Evolutionary conservation across 37 sponge, comb jelly and placozoan genomes (phyloP), one percentile per base, ranked within the genome.

Genomic region (Mnemiopsis leidyi): DNA sequence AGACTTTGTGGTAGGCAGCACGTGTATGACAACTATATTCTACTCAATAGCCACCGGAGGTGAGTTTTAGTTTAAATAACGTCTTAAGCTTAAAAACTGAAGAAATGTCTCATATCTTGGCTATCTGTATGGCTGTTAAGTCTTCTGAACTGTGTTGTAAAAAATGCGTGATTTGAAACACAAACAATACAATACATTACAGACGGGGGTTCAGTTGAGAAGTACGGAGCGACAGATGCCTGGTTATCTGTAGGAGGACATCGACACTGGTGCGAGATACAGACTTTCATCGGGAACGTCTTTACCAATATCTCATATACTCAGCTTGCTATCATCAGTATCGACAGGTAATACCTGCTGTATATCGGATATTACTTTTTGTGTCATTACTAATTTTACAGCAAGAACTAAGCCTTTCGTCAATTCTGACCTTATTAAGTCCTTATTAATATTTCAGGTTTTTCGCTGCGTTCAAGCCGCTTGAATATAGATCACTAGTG

Each of bases 181-280:
- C n/a, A n/a, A n/a, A n/a, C n/a, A n/a, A n/a, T n/a, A n/a, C 68
- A 67, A 13, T 67, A 13, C 68, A 13, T 20, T 71, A 23, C 75
- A 71, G 75, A 71, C 30, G 20, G 30, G 75, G 75, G 75, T 18
- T 2, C 5, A 24, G 75, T 23, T 7, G 75, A 71, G 30, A n/a
- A 71, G 5, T n/a, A n/a, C 75, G 30, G 30, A 7, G 30, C 26
- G 3, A 71, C n/a, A 13, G 30, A n/a, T 5, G 23, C 26, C 30
- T 71, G 75, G 75, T 5, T 71, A 5, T 28, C 30, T 7, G 75
- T 71, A 28, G 75, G 75, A 28, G 75, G 75, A 29, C 75, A 71
- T 24, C 7, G 75, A 71, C 75, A 71, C 23, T 71, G 75, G 75
- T 71, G 75, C 75, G 75, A 71, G 75, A 71, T 71, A 71, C 30